Evolutionary conservation across 2,113 vertebrate genomes (phyloP).

Genomic region (Dicerorhinus sumatrensis): DNA sequence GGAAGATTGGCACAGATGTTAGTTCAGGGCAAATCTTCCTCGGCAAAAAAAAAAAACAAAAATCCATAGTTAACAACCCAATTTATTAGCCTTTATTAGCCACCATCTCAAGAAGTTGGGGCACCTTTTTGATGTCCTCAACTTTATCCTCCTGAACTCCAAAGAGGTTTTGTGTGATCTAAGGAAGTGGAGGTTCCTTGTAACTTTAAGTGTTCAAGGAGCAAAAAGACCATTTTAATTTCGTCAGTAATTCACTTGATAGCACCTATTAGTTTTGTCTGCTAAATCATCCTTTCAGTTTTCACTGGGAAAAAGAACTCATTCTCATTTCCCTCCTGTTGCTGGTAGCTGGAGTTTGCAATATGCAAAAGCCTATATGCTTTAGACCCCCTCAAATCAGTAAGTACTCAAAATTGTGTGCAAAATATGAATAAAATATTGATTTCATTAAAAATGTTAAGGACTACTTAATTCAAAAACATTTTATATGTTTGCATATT

Average conservation of each 20-base stretch:
- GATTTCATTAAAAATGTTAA: slow-evolving; percentile 94
- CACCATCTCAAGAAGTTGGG: slow-evolving; percentile 2
- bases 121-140: background rate
- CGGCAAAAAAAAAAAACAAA: background rate
- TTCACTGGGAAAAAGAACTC: background rate
- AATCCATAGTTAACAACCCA: background rate
- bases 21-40: too few relatives aligned
- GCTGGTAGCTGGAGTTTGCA: slow-evolving; percentile 60
- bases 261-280: slow-evolving; percentile 52
- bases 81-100: background rate
- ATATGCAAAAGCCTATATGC: slow-evolving; percentile 76
- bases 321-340: slow-evolving; percentile 72
- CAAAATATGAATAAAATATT: slow-evolving; percentile 93
- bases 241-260: slow-evolving; percentile 2
- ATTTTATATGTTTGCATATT: slow-evolving; percentile 94
- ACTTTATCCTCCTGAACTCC: slow-evolving; percentile 1
- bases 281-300: slow-evolving; percentile 30
- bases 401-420: slow-evolving; percentile 88
- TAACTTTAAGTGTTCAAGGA: slow-evolving; percentile 21
- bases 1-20: too few relatives aligned
- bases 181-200: background rate
- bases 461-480: slow-evolving; percentile 92
- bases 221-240: slow-evolving; percentile 38
- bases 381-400: slow-evolving; percentile 81
- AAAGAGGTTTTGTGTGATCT: background rate